These are phyloP conservation scores for Ctena decussata DNA, from an alignment of 2,888 invertebrate species.

Conservation along the genomic window DNA sequence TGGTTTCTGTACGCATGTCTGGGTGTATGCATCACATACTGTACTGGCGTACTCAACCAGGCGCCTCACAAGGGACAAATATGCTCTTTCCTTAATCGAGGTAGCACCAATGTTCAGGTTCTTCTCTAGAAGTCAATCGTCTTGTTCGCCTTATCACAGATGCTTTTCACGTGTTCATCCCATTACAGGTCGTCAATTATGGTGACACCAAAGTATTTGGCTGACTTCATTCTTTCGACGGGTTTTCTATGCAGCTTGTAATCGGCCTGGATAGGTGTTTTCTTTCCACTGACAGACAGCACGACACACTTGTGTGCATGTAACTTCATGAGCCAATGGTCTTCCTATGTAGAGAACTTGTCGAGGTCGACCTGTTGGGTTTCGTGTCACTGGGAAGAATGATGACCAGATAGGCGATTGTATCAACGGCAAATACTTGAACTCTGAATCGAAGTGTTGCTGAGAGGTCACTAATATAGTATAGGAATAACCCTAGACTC, in stretches of 20 bases:
- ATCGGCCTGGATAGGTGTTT: not conserved
- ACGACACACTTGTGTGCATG: not conserved
- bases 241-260: not conserved
- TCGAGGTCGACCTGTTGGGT: too few relatives aligned
- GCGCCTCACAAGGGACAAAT: slow-evolving; percentile 16
- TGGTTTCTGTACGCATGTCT: not conserved
- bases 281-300: not conserved
- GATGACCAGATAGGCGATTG: too few relatives aligned
- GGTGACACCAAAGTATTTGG: slow-evolving; percentile 26
- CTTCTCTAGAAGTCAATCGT: slow-evolving; percentile 12
- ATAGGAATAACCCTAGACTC: too few relatives aligned
- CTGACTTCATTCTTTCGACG: not conserved
- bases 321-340: not conserved
- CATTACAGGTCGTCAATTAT: slow-evolving; percentile 7
- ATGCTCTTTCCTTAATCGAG: slow-evolving; percentile 10
- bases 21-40: slow-evolving; percentile 1
- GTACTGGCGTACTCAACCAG: not conserved
- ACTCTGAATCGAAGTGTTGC: too few relatives aligned
- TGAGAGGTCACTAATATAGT: too few relatives aligned
- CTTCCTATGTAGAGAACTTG: not conserved
- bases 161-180: slow-evolving; percentile 15
- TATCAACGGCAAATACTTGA: too few relatives aligned
- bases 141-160: slow-evolving; percentile 14
- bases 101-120: slow-evolving; percentile 16
- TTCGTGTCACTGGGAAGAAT: too few relatives aligned